Percentiles rank a stretch among this genome's conserved stretches.
These are phyloP conservation scores for Calliopsis andreniformis DNA, from an alignment of 1,140 invertebrate genomes.

Conservation along the genomic window DNA sequence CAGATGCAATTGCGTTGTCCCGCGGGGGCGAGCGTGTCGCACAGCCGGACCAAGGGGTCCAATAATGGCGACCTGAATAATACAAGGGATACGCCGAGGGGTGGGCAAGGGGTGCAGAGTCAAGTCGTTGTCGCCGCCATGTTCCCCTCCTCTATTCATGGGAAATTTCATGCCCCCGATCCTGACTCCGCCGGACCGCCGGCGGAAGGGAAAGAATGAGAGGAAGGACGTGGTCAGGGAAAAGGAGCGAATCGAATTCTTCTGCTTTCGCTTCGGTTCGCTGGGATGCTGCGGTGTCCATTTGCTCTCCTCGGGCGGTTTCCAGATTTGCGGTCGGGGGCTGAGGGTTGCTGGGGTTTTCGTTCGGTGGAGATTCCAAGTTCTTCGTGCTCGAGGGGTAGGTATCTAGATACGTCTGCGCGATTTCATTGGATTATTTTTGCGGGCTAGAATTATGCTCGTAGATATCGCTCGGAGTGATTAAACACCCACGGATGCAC, in stretches of 20 bases:
- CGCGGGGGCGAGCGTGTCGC: constrained; percentile 68
- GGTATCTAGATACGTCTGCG: too few relatives aligned
- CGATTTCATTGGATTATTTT: too few relatives aligned
- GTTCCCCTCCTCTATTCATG: constrained; percentile 60
- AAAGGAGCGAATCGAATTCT: background rate
- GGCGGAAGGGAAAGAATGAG: background rate
- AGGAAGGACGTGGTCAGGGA: background rate
- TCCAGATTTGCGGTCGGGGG: too few relatives aligned
- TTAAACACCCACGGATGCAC: too few relatives aligned
- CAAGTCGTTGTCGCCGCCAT: constrained; percentile 66
- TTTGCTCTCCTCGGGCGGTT: too few relatives aligned
- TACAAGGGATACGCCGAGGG: constrained; percentile 62
- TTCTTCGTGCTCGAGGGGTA: too few relatives aligned
- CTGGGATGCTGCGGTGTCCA: too few relatives aligned
- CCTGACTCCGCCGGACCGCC: background rate
- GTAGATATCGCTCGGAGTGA: too few relatives aligned
- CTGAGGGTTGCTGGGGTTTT: too few relatives aligned
- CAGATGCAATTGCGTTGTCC: constrained; percentile 76
- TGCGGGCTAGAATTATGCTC: too few relatives aligned
- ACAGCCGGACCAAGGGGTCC: constrained; percentile 63
- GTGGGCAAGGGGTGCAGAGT: constrained; percentile 41
- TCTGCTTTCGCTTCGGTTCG: background rate
- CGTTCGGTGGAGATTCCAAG: too few relatives aligned
- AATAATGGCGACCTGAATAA: constrained; percentile 74
- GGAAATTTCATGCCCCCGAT: constrained; percentile 66